Evolutionary conservation across 2,888 invertebrate genomes (phyloP).

Genomic region (Stegana nigrithorax): DNA sequence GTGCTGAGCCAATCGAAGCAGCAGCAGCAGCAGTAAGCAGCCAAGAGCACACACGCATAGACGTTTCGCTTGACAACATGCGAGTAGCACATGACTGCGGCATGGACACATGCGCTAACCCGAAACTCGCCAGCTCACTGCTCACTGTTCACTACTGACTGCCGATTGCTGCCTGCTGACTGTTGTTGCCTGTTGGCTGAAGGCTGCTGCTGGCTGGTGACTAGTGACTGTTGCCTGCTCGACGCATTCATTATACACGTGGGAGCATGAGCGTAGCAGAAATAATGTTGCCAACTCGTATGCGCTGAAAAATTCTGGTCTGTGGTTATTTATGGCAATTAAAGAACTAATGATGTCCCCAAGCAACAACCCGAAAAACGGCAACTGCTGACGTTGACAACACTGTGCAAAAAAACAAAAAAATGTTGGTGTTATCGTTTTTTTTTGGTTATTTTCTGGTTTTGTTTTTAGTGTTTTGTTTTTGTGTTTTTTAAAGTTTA

Average conservation of each 20-base stretch:
- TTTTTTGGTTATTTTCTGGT: neutral
- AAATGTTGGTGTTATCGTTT: neutral
- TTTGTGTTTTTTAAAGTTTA: neutral
- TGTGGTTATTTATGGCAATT: slow-evolving; percentile 63
- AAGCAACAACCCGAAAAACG: slow-evolving; percentile 44
- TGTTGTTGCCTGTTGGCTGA: slow-evolving; percentile 20
- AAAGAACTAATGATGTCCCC: slow-evolving; percentile 63
- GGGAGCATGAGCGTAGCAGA: slow-evolving; percentile 49
- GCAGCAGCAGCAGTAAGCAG: slow-evolving; percentile 6
- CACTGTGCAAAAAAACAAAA: neutral
- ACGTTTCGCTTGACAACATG: too few relatives aligned
- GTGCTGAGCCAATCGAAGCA: slow-evolving; percentile 13
- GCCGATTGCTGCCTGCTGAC: too few relatives aligned
- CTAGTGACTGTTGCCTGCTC: neutral
- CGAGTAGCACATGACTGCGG: slow-evolving; percentile 52
- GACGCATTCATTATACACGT: slow-evolving; percentile 47
- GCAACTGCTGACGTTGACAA: slow-evolving; percentile 19
- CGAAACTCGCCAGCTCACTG: slow-evolving; percentile 32
- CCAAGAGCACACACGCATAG: too few relatives aligned
- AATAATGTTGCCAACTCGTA: slow-evolving; percentile 60
- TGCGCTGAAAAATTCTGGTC: slow-evolving; percentile 20
- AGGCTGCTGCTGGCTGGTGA: neutral
- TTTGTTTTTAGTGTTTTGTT: neutral
- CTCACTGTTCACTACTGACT: slow-evolving; percentile 27
- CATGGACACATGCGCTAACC: too few relatives aligned